Conservation (phyloP, 2,888 invertebrate species). For the Cataglyphis altisquamis region DNA sequence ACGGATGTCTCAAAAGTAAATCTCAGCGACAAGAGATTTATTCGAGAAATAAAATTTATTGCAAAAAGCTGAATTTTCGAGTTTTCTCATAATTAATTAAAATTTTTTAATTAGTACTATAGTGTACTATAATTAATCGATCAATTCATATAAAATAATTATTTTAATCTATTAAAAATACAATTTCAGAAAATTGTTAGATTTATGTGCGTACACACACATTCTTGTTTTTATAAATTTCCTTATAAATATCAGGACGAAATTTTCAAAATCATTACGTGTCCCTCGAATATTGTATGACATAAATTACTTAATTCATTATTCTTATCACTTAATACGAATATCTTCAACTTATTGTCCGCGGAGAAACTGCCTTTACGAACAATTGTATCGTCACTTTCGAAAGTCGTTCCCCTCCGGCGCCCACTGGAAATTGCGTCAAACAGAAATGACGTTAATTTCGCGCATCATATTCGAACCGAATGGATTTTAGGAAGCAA, state of each 20-base stretch:
- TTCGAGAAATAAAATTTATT: neutral
- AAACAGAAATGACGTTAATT: slow-evolving; percentile 47
- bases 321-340: slow-evolving; percentile 25
- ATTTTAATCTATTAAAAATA: neutral
- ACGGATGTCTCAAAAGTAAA: neutral
- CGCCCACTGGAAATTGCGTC: slow-evolving; percentile 37
- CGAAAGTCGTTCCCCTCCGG: slow-evolving; percentile 47
- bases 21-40: neutral
- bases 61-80: neutral
- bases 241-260: neutral
- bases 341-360: slow-evolving; percentile 39
- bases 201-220: neutral
- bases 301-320: slow-evolving; percentile 12
- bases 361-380: slow-evolving; percentile 37
- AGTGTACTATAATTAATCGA: neutral
- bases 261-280: neutral
- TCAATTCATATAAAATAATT: neutral
- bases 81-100: neutral
- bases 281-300: neutral
- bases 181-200: neutral
- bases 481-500: slow-evolving; percentile 17
- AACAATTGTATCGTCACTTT: slow-evolving; percentile 55
- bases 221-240: neutral
- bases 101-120: neutral
- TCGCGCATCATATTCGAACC: slow-evolving; percentile 15